Evolutionary conservation across 2,113 vertebrate genomes (phyloP), one percentile per base, ranked within the genome.

Genomic region (Benitochromis conjunctus): DNA sequence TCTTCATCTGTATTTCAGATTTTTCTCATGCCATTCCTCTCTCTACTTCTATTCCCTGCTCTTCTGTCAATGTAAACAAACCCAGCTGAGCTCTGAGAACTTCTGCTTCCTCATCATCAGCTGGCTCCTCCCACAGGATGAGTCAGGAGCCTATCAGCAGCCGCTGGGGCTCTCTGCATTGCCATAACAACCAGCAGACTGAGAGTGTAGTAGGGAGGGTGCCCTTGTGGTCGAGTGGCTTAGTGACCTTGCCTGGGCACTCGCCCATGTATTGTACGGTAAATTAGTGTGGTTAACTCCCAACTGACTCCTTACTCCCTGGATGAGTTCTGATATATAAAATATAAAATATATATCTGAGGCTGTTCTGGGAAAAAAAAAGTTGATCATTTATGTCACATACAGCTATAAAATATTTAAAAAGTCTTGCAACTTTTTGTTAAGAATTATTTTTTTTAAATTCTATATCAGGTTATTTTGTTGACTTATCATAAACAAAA

Each of bases 1-100:
- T 60, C 10, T 29, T 82, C 51, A 31, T 18, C 48, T 34, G 86
- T 64, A 18, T 36, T 58, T 81, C 34, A 10, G 26, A 19, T 60
- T 69, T 56, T 66, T 46, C 56, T 74, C 29, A n/a, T 29, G 18
- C 21, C 19, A 19, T 60, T 18, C 55, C 18, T 41, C 31, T 79
- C 18, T 60, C 36, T 48, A 19, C 76, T 36, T 16, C 62, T 81
- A 48, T 62, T 54, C 82, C 43, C 71, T 81, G 87, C 74, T 80
- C 3, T 53, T 31, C 80, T 84, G 76, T 89, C 78, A 91, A 86
- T 89, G 92, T 95, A 95, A 95, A 95, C 92, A 93, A 91, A 91
- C 81, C 91, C 93, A 92, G 92, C 92, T 93, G 90, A 95, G 92
- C 89, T 84, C 57, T 11, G 56, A 55, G 41, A 80, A 58, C 81